A percentile compares a stretch with the other conserved stretches of the same genome.
These are phyloP conservation scores for Coelopa pilipes DNA, from an alignment of 2,888 invertebrate genomes.

Conservation along the genomic window DNA sequence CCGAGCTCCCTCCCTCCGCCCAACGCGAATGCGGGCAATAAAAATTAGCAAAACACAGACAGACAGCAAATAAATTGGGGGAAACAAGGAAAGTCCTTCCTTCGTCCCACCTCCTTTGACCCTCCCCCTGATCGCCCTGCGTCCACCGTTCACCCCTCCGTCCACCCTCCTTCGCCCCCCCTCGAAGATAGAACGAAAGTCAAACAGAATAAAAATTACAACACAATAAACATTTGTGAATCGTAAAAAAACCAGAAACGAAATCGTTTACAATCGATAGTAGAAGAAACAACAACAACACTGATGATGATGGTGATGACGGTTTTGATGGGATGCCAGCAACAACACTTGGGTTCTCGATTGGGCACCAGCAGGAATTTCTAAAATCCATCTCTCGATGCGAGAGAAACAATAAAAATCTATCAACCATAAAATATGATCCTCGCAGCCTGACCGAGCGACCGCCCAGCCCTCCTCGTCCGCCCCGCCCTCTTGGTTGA, in stretches of 20 bases:
- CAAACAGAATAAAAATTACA: constrained; percentile 18
- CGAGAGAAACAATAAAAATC: constrained; percentile 52
- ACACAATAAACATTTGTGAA: constrained; percentile 55
- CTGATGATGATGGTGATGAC: not conserved
- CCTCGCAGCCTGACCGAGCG: not conserved
- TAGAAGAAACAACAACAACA: not conserved
- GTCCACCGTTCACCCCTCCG: too few species aligned
- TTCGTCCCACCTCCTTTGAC: too few species aligned
- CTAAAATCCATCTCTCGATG: constrained; percentile 29
- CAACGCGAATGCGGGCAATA: constrained; percentile 25
- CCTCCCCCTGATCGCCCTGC: too few species aligned
- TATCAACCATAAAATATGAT: constrained; percentile 56
- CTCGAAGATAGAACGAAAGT: not conserved
- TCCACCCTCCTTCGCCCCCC: not conserved
- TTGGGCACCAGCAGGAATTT: not conserved
- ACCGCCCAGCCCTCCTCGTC: not conserved
- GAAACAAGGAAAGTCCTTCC: too few species aligned
- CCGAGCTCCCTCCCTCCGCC: too few species aligned
- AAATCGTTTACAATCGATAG: not conserved
- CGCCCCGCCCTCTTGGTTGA: not conserved
- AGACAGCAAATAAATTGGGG: constrained; percentile 7
- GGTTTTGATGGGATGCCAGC: too few species aligned
- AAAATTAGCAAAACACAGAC: constrained; percentile 7
- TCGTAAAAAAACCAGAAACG: constrained; percentile 51
- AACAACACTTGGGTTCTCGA: not conserved